Conservation (phyloP, 2,113 vertebrate genomes). For the Anoura caudifer region DNA sequence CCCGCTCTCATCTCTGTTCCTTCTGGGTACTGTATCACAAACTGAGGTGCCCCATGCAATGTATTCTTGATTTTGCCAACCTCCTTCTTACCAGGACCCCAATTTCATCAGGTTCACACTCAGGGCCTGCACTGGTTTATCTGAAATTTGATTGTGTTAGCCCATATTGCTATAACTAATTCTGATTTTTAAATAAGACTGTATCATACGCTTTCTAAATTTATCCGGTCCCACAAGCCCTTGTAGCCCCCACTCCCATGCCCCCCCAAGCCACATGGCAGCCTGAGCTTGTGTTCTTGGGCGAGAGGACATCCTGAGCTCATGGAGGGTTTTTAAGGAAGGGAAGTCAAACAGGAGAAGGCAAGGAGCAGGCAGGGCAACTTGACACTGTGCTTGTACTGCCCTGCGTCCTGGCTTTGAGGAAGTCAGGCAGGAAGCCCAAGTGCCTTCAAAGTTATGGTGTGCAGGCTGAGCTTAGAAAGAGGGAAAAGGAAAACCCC, state of each 20-base stretch:
- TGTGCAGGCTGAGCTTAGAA: not conserved
- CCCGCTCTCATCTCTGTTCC: not conserved
- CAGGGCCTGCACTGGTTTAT: not conserved
- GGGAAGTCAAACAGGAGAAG: not conserved
- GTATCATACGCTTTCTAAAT: not conserved
- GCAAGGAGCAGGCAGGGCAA: not conserved
- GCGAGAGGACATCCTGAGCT: not conserved
- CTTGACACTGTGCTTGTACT: fast-evolving
- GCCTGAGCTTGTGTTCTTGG: not conserved
- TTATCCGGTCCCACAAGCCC: not conserved
- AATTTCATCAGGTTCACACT: not conserved
- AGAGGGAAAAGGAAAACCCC: not conserved
- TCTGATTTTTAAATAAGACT: not conserved
- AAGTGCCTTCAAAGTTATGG: not conserved
- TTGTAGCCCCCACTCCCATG: not conserved
- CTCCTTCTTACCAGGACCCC: not conserved
- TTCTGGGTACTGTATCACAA: not conserved
- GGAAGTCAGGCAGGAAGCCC: not conserved
- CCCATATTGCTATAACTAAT: not conserved
- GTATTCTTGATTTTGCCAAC: not conserved
- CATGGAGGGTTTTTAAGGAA: not conserved
- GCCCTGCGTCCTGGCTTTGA: not conserved
- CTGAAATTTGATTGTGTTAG: not conserved
- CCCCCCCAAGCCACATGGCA: not conserved
- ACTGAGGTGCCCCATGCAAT: not conserved